Base-by-base conservation (phyloP, 2,888 invertebrate genomes). In the Heliothis peltigera region DNA sequence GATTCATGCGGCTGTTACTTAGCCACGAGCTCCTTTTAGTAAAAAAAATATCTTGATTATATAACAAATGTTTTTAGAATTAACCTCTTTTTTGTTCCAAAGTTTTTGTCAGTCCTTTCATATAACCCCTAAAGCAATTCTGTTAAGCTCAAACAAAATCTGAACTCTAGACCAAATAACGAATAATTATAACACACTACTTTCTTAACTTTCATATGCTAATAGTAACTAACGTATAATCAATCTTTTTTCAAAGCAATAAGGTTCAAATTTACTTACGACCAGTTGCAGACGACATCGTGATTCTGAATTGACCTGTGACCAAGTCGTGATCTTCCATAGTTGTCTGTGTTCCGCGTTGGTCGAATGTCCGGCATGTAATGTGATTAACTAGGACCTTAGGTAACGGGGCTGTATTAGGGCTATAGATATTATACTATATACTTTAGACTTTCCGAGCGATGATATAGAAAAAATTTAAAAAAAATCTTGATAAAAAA, bases 291-390 rank as follows among this genome's bases (percentile, higher is more conserved):
- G 68, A 64, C 70, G 77, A 79, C 79, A 81, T 81, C 81, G 81
- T 82, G 81, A 75, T 74, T 62, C 43, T 25, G 39, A 44, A 53
- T 44, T 75, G 81, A 81, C 80, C 81, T 68, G 48, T 68, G 80
- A 79, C 79, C 81, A 54, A 71, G 75, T 80, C 81, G 82, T 82
- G 81, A 81, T 71, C 79, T 70, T 73, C 78, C 67, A 76, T 70
- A 73, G 70, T 59, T 67, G 66, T 53, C 55, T 57, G 19, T 46
- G 63, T 78, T 78, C 76, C 74, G 58, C 64, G 65, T 64, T 63
- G 73, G 70, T 54, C 61, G 60, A 78, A 67, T 65, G 79, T 76
- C 76, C 73, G 60, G 73, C 64, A 77, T 52, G 46, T 67, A 53
- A 59, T 62, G 79, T 75, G 70, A 70, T 75, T 78, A 78, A 77